Evolutionary conservation across 1,140 invertebrate genomes (phyloP), one percentile per base, ranked within the genome.

Genomic region (Drosophila novamexicana): DNA sequence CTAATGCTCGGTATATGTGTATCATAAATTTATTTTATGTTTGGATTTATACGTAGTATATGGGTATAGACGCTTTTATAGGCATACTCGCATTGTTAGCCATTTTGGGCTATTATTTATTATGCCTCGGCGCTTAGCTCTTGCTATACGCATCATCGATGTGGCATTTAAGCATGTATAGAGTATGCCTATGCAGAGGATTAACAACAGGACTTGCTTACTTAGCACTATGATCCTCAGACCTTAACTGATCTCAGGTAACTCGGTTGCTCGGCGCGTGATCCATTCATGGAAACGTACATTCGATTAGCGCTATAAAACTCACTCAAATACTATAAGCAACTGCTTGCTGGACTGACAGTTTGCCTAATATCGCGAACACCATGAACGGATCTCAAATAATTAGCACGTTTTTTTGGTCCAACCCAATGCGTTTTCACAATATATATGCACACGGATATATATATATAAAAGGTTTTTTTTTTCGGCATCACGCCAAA

Each of bases 51-150:
- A 34, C 54, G 37, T 39, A 34, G n/a, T 39, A 61, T 44, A 36
- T 45, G 40, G n/a, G 63, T 4, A 42, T 22, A 45, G 7, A n/a
- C 32, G 37, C 32, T 44, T 36, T 44, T 29, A 42, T 37, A 44
- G 22, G 50, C 57, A 75, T 63, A 59, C 58, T 40, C 45, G 9
- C 10, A 53, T 44, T 12, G 29, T 36, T 29, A 50, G 29, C 64
- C 76, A 81, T 77, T 67, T 86, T 77, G 52, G 61, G 78, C 50
- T 68, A 64, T 65, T 77, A 68, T 53, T 58, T 61, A 67, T 53
- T 36, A 53, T 45, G 47, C 40, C 42, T 18, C 18, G 18, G 18
- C 18, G 18, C 18, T 18, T 18, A 18, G 18, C 18, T 29, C 45
- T 47, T 10, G 42, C 40, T 1, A 50, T 53, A 65, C 56, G 66